Evolutionary conservation across 2,113 vertebrate species (phyloP).

Genomic region (Onychostruthus taczanowskii): DNA sequence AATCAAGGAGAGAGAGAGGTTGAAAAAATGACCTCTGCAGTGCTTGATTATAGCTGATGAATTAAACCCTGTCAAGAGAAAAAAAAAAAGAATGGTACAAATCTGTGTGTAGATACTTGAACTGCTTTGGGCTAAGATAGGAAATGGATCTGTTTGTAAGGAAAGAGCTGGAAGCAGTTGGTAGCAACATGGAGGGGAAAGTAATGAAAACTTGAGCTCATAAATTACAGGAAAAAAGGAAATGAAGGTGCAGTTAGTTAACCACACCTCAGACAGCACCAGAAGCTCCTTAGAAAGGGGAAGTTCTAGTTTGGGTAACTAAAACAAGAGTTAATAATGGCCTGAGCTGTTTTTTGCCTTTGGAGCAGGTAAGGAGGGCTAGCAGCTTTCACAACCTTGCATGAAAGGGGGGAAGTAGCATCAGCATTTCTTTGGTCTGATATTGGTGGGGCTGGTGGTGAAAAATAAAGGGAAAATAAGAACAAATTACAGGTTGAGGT

Average conservation of each 20-base stretch:
- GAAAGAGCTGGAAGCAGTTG: neutral
- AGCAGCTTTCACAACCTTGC: neutral
- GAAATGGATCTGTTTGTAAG: neutral
- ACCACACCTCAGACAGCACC: neutral
- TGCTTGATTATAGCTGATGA: neutral
- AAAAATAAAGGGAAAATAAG: neutral
- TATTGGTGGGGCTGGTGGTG: neutral
- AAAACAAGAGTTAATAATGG: neutral
- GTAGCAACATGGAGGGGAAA: neutral
- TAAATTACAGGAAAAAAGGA: neutral
- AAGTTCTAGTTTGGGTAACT: neutral
- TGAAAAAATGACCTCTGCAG: neutral
- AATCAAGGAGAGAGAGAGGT: neutral
- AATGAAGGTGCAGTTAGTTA: neutral
- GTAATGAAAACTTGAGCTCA: neutral
- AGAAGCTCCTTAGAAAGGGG: neutral
- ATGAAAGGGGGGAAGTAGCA: too few species aligned
- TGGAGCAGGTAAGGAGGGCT: neutral
- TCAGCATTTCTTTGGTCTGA: too few species aligned
- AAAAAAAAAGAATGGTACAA: neutral
- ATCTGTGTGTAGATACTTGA: neutral
- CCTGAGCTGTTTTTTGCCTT: neutral
- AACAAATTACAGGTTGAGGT: rapidly evolving
- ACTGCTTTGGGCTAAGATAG: neutral
- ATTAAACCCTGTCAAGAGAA: neutral